Evolutionary conservation across 2,888 invertebrate species (phyloP), one percentile per base, ranked within the genome.

Genomic region (Hyposoter dolosus): DNA sequence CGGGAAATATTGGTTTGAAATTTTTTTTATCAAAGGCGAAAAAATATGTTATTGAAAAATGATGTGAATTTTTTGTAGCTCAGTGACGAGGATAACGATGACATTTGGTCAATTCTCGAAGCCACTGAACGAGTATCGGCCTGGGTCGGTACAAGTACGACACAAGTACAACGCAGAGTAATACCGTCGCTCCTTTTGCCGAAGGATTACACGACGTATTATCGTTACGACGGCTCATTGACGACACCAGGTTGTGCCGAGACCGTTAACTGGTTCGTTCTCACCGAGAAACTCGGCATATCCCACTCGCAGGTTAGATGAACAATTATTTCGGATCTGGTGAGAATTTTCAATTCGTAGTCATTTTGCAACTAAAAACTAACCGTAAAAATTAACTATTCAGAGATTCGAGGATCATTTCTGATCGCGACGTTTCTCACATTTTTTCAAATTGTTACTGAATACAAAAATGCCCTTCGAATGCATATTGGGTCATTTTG

Each of bases 241-340:
- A 97, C 97, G 3, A 97, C 97, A 0, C 97, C 97, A 12, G 94
- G 94, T 66, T 97, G 97, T 91, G 95, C 96, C 76, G 97, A 97
- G 92, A 95, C 95, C 0, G 97, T 97, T n/a, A 95, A 95, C 5
- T 97, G 97, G 91, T 96, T 97, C 40, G 95, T 97, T 2, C 94
- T 96, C 81, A 94, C 95, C 0, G 94, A 95, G 43, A 95, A 95
- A 32, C 93, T 95, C 66, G 94, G 95, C 0, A 94, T 96, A 66
- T 95, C 96, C 0, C 94, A 94, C 32, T 89, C 92, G 17, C 95
- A 95, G 93, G 95, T 95, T 89, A 88, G 85, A 90, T 9, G 12
- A 40, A 60, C 28, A 28, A 15, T 60, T 28, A 15, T 28, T 50
- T 50, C 5, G 40, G 1, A 40, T 7, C 40, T n/a, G n/a, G 9